Evolutionary conservation across 2,797 vertebrate species (phyloP), one percentile per base, ranked within the genome.

Genomic region (Fistularia tabacaria): DNA sequence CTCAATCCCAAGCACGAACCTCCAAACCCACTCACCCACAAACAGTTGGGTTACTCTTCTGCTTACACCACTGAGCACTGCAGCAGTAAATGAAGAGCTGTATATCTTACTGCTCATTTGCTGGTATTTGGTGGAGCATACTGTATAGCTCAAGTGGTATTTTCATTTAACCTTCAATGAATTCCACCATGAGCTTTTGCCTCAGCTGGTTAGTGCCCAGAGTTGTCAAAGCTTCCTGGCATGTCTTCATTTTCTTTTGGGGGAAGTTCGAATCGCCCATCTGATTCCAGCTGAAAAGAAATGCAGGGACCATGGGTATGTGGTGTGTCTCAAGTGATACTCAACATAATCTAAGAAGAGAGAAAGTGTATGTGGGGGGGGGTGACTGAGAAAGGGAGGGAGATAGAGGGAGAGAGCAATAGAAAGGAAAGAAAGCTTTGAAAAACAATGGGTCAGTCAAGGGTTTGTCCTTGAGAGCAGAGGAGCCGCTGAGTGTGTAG

Each of bases 401-500:
- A 25, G 25, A 5, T 25, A 25, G 25, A 25, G 36, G 53, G 55
- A 53, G 58, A 49, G 49, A 25, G 52, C 38, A 57, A 11, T 60
- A 51, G 51, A 3, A 51, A 54, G 71, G 10, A 7, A 40, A 43
- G 38, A 53, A 71, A 43, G 69, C 49, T 64, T 55, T 45, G 15
- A 70, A 52, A 67, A 76, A 76, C 51, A 76, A 65, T 52, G 58
- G 80, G 75, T 79, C 78, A 85, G 80, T 81, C 57, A 62, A 64
- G 58, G 49, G 66, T 74, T 76, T 67, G 78, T 82, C 69, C 77
- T 69, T 12, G 52, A 73, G 57, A 77, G 74, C 58, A 76, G 61
- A 75, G 73, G 66, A 82, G 38, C 72, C 67, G 46, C 43, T 68
- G 61, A 48, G 59, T 64, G 64, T 62, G 72, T 51, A 49, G 54